Percentiles rank a stretch among this genome's conserved stretches.
Conservation (phyloP, 1,140 invertebrate species). For the Drosophila oshimai region DNA sequence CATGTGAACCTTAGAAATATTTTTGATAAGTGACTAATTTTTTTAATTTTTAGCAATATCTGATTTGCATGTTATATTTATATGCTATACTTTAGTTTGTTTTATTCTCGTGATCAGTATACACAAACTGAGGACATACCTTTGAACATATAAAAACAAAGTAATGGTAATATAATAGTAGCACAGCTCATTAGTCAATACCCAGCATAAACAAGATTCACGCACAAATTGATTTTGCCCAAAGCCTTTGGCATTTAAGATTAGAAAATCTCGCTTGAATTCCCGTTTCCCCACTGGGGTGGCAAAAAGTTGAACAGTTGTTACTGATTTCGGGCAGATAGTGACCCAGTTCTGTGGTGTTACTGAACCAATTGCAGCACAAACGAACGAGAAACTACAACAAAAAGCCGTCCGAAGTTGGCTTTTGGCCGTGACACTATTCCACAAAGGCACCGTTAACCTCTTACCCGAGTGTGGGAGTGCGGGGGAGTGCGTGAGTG, state of each 20-base stretch:
- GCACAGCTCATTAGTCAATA: neutral
- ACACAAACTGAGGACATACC: too few species aligned
- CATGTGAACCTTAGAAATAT: too few species aligned
- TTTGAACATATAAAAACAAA: too few species aligned
- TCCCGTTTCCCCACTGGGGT: neutral
- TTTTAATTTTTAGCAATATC: too few species aligned
- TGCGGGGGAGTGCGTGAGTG: conserved; percentile 8
- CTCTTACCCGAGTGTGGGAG: conserved; percentile 12
- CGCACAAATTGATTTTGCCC: conserved; percentile 18
- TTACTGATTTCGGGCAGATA: conserved; percentile 50
- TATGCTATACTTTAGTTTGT: too few species aligned
- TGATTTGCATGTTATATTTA: too few species aligned
- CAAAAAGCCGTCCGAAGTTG: conserved; percentile 19
- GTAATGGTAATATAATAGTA: too few species aligned
- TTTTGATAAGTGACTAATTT: too few species aligned
- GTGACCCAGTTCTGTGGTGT: conserved; percentile 60
- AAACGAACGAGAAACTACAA: conserved; percentile 20
- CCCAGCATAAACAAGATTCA: conserved; percentile 6
- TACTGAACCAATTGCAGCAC: conserved; percentile 19
- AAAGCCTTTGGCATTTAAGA: conserved; percentile 19
- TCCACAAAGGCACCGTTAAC: conserved; percentile 29
- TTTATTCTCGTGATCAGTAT: too few species aligned
- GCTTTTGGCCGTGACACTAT: conserved; percentile 61
- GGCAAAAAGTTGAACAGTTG: conserved; percentile 55
- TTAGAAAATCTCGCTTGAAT: neutral